phyloP scores from a whole-genome alignment of 2,888 invertebrate species.

The Drosophila anomalata region DNA sequence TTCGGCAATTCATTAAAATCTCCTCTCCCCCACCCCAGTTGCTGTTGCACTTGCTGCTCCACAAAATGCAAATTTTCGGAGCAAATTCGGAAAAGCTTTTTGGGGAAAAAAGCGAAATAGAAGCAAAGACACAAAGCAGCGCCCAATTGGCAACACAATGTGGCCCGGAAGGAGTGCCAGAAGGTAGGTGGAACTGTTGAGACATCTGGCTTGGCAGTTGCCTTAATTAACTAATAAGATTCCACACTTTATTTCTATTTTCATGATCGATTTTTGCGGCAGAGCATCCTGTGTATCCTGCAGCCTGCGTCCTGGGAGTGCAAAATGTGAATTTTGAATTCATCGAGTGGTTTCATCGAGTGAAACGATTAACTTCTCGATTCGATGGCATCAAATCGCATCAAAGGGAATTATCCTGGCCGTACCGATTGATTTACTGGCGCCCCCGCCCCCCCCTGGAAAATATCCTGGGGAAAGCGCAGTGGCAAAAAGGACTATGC shows the following conservation, averaged over 20 bases:
- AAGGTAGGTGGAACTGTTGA: constrained; percentile 4
- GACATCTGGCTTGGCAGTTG: constrained; percentile 30
- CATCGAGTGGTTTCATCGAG: not conserved
- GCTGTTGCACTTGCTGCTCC: constrained; percentile 38
- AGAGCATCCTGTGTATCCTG: not conserved
- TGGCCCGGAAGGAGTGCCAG: constrained; percentile 3
- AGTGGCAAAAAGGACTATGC: not conserved
- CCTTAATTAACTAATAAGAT: constrained; percentile 5
- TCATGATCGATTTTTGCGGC: not conserved
- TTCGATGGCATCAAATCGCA: constrained; percentile 29
- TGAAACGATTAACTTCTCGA: constrained; percentile 11
- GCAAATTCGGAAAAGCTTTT: constrained; percentile 11
- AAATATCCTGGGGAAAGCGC: not conserved
- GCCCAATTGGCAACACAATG: constrained; percentile 37
- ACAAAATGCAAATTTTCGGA: constrained; percentile 60
- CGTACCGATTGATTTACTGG: constrained; percentile 35
- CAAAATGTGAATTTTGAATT: not conserved
- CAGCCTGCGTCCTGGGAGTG: not conserved
- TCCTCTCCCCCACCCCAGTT: constrained; percentile 4
- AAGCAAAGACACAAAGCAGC: constrained; percentile 38
- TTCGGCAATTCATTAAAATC: constrained; percentile 72
- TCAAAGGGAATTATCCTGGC: constrained; percentile 35
- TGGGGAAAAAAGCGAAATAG: constrained; percentile 20
- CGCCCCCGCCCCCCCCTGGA: too few species aligned
- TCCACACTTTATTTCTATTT: not conserved